Base-by-base conservation (phyloP, 2,888 invertebrate species). In the Spatulosminthurus flaviceps region DNA sequence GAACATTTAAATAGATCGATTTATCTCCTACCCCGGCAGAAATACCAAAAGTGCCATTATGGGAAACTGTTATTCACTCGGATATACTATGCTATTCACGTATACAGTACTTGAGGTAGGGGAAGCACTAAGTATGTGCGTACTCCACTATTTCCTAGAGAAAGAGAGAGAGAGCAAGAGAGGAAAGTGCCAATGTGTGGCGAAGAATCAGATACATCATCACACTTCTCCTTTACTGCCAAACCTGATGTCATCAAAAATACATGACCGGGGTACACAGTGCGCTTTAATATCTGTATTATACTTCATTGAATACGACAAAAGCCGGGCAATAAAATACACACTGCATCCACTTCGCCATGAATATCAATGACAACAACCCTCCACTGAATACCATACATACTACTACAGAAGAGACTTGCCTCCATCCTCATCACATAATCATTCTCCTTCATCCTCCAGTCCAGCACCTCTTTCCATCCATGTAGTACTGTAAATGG, bases 1-100 rank as follows among this genome's bases (percentile, higher is more conserved):
- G 79, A 83, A 81, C 83, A 83, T 83, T 83, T 82, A 82, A 83
- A 83, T 83, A 79, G 82, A 82, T 83, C 81, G 81, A 83, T 81
- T 82, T 82, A 81, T 81, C 81, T 82, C 79, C 74, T 64, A 43
- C 42, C 42, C 66, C 81, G 71, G 69, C 76, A 80, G 80, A 81
- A 82, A 81, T 81, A 80, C 78, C 82, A 79, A 81, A 82, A 83
- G 83, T 82, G 79, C 81, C 82, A 83, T 83, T 83, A 81, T 80
- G 81, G 82, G 81, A 80, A 76, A 42, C 61, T 74, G n/a, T 74
- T 64, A 60, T 29, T 61, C 26, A 72, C 24, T 64, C 24, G 26
- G 2, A n/a, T 21, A n/a, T 64, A 26, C 16, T 26, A 64, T 64
- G 64, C 64, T 22, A 64, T 26, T 24, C 64, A 64, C 64, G 64